Evolutionary conservation across 2,888 invertebrate genomes (phyloP), one percentile per base, ranked within the genome.

Genomic region (Mayetiola destructor): DNA sequence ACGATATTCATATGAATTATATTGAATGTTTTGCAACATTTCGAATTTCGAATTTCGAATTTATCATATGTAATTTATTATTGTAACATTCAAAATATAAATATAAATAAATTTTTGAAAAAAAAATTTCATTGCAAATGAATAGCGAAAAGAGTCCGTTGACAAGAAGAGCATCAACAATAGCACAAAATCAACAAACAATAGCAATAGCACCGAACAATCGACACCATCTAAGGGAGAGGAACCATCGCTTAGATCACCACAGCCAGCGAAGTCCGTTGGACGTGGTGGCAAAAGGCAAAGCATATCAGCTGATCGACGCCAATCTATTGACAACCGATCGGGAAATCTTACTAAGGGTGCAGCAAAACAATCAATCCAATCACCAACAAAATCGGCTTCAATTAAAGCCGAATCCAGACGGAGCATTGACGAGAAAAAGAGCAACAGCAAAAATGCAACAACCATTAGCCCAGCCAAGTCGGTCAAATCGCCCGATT

Each of bases 121-220:
- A 9, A 32, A 2, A 9, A 53, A 3, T 6, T 9, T 32, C 14
- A 29, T 16, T 12, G 20, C 42, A 9, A 4, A 21, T 4, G 42
- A 40, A 12, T 16, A 71, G 62, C 79, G 77, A 72, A 81, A 80
- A 79, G 78, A 81, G 78, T 81, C 82, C 71, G 82, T 82, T 75
- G 83, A 82, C 83, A 84, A 83, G 82, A 82, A 82, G 81, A 84
- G 83, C 83, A n/a, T n/a, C n/a, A n/a, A n/a, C n/a, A n/a, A n/a
- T n/a, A n/a, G n/a, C n/a, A n/a, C n/a, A n/a, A 82, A 53, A 14
- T 9, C 53, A 10, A 9, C 27, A 3, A 14, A 53, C 23, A 32
- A 12, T 32, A 12, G n/a, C 18, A 53, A 32, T 30, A 53, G 2
- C n/a, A 29, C 52, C 10, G 39, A 40, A 4, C 18, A 80, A 79